Conservation (phyloP, 1,140 invertebrate genomes). For the Charaxes varanes region DNA sequence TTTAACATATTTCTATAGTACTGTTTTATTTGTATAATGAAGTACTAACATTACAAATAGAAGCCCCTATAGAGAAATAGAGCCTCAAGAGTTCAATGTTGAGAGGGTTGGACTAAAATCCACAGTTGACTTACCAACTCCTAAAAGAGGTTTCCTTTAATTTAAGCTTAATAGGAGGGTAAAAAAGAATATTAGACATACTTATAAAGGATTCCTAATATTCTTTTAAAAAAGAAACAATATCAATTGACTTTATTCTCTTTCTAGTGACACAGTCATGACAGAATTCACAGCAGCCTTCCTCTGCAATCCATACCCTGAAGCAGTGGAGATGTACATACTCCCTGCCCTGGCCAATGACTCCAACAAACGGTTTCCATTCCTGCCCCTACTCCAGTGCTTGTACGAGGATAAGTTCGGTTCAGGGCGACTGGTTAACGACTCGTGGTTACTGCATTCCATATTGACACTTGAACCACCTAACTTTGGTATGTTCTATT, state of each 20-base stretch:
- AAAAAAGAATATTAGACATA: too few species aligned
- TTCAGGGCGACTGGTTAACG: slow-evolving; percentile 42
- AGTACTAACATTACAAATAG: too few species aligned
- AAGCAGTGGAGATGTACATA: slow-evolving; percentile 75
- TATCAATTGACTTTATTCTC: slow-evolving; percentile 4
- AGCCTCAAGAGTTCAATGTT: too few species aligned
- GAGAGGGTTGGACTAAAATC: too few species aligned
- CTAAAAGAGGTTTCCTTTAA: too few species aligned
- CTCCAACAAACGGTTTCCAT: slow-evolving; percentile 66
- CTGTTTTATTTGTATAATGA: too few species aligned
- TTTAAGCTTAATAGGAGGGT: too few species aligned
- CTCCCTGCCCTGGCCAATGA: slow-evolving; percentile 73
- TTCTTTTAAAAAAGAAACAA: too few species aligned
- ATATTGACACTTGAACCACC: slow-evolving; percentile 79
- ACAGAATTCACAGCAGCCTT: slow-evolving; percentile 72
- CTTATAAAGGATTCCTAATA: too few species aligned
- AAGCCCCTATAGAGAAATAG: too few species aligned
- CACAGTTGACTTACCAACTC: too few species aligned
- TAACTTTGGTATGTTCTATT: slow-evolving; percentile 75
- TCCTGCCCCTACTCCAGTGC: slow-evolving; percentile 58
- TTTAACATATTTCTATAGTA: too few species aligned
- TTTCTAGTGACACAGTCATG: slow-evolving; percentile 62
- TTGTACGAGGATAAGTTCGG: slow-evolving; percentile 38
- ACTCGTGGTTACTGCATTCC: slow-evolving; percentile 72
- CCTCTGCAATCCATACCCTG: slow-evolving; percentile 71